Percentiles rank a stretch among this genome's conserved stretches.
Evolutionary conservation across 2,113 vertebrate genomes (phyloP).

Genomic region (Irena cyanogastra): DNA sequence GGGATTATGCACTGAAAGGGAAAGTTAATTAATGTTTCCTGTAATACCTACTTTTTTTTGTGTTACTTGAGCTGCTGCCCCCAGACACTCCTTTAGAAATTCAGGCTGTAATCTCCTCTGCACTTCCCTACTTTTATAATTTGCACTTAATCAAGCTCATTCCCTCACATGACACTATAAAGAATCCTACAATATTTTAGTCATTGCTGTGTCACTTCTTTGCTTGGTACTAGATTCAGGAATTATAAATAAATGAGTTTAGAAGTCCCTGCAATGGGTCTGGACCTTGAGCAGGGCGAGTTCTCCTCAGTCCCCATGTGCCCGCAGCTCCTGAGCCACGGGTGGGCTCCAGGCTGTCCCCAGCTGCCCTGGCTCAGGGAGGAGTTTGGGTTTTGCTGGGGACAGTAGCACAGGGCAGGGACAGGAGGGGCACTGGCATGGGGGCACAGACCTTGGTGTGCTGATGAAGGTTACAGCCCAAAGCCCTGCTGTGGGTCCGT

Average conservation of each 20-base stretch:
- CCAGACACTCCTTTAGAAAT: background rate
- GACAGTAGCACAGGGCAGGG: fast-evolving
- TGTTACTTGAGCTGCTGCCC: background rate
- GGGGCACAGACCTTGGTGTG: fast-evolving
- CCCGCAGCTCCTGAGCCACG: fast-evolving
- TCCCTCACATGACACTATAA: background rate
- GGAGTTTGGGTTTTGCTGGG: background rate
- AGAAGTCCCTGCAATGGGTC: background rate
- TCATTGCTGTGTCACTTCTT: background rate
- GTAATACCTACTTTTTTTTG: background rate
- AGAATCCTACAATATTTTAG: background rate
- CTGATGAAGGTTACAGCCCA: fast-evolving
- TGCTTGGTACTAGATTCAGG: background rate
- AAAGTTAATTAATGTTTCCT: background rate
- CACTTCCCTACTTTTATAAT: background rate
- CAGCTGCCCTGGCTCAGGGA: background rate
- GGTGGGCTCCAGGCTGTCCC: background rate
- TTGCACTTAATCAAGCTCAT: background rate
- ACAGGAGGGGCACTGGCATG: fast-evolving
- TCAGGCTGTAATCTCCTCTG: background rate
- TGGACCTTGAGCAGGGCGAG: fast-evolving
- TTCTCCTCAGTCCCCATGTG: fast-evolving
- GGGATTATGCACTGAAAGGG: background rate
- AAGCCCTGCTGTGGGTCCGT: fast-evolving
- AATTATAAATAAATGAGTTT: background rate